Evolutionary conservation across 2,797 vertebrate genomes (phyloP), one percentile per base, ranked within the genome.

Genomic region (Merluccius polli): DNA sequence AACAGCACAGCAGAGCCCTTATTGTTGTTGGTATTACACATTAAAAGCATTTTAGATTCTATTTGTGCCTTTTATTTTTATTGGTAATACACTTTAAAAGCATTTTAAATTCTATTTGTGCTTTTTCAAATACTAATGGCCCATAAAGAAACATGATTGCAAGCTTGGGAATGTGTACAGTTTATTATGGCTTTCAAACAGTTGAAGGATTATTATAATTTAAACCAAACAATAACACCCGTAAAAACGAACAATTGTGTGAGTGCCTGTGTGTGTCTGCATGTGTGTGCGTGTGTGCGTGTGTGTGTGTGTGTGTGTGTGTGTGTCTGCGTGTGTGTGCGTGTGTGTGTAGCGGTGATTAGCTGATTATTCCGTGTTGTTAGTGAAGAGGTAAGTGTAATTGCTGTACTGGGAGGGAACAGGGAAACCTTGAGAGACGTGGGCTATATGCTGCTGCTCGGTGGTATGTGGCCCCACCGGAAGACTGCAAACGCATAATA

Each of bases 61-160:
- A 65, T 65, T 65, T 65, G 59, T 65, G 59, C 59, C 59, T 65
- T 65, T 65, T 65, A 65, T 65, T 65, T n/a, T 65, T 65, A 65
- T 65, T 65, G 59, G 59, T 65, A 65, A 27, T 65, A 65, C 59
- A 65, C 59, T 65, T 65, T 65, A 65, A 65, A 65, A 65, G 59
- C 59, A 65, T 65, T 65, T 65, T 24, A 65, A 27, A 65, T 65
- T 65, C 59, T 65, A 65, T 65, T 65, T 65, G 59, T 65, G 59
- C 59, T 65, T 65, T 59, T 27, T 65, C 59, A 65, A 24, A 65
- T 65, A 65, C 59, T 65, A 65, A 65, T 65, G 24, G 59, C 59
- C 59, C 24, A 8, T 65, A 65, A n/a, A 65, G 59, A 65, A 65
- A 65, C 59, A 65, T 65, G 59, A 65, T 65, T 24, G 59, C 59